Percentiles rank a stretch among this genome's conserved stretches.
Evolutionary conservation across 2,113 vertebrate species (phyloP).

Genomic region (Meleagris gallopavo): DNA sequence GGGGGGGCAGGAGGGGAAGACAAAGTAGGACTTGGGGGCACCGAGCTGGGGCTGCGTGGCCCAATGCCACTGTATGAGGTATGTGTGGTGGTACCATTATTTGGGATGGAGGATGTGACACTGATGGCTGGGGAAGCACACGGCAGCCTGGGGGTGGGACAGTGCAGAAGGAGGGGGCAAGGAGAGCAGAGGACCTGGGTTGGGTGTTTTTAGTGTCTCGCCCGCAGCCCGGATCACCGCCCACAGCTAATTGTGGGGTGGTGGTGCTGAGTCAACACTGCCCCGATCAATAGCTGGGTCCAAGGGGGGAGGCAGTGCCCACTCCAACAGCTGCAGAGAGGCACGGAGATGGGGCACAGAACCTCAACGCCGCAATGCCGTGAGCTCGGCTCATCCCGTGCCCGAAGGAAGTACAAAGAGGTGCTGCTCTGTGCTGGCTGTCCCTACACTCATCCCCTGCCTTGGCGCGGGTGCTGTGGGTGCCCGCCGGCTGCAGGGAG

Average conservation of each 20-base stretch:
- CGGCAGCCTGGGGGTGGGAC: not conserved
- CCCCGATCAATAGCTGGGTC: not conserved
- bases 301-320: not conserved
- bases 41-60: rapidly evolving
- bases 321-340: too few relatives aligned
- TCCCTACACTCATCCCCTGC: too few relatives aligned
- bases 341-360: too few relatives aligned
- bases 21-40: not conserved
- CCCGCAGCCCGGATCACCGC: slow-evolving; percentile 44
- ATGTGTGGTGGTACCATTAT: not conserved
- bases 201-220: slow-evolving; percentile 15
- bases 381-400: not conserved
- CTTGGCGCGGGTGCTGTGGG: too few relatives aligned
- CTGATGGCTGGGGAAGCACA: not conserved
- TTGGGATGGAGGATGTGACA: rapidly evolving
- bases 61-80: rapidly evolving
- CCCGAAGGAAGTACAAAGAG: too few relatives aligned
- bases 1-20: not conserved
- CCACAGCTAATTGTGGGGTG: slow-evolving; percentile 59
- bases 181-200: not conserved
- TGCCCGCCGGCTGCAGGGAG: not conserved
- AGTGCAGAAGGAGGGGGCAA: not conserved
- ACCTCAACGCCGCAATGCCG: too few relatives aligned
- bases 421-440: rapidly evolving
- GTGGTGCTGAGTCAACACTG: not conserved